Conservation (phyloP, 2,797 vertebrate genomes). For the Betta splendens region DNA sequence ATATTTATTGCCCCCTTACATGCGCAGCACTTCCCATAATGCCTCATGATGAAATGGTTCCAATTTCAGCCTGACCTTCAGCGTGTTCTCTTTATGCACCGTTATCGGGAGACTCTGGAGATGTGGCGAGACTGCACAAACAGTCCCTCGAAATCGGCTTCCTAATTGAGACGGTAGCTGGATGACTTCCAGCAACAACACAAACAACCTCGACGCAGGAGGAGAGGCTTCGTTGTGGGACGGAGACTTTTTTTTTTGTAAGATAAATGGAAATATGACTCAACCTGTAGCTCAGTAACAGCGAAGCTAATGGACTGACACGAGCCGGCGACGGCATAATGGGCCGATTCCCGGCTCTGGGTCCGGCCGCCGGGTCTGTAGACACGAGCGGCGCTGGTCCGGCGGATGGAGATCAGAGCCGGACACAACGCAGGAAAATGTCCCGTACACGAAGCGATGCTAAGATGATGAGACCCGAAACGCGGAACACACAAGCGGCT, state of each 20-base stretch:
- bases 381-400: constrained; percentile 8
- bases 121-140: constrained; percentile 33
- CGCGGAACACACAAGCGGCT: constrained; percentile 11
- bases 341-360: constrained; percentile 44
- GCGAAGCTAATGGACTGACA: constrained; percentile 50
- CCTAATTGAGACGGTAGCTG: constrained; percentile 61
- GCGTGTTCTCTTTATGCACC: constrained; percentile 36
- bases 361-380: neutral
- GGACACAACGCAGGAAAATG: constrained; percentile 2
- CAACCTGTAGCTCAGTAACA: constrained; percentile 47
- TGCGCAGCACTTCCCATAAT: constrained; percentile 58
- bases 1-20: constrained; percentile 68
- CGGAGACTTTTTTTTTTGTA: constrained; percentile 5
- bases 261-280: constrained; percentile 60
- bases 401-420: constrained; percentile 20
- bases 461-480: constrained; percentile 3
- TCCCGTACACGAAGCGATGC: neutral
- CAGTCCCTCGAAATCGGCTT: constrained; percentile 40
- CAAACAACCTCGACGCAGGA: constrained; percentile 33
- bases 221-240: constrained; percentile 26
- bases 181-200: constrained; percentile 41
- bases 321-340: constrained; percentile 35
- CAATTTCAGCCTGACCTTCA: constrained; percentile 77
- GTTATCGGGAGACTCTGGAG: constrained; percentile 54
- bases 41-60: constrained; percentile 71